phyloP scores from a whole-genome alignment of 2,888 invertebrate genomes.

The Microctonus hyperodae region DNA sequence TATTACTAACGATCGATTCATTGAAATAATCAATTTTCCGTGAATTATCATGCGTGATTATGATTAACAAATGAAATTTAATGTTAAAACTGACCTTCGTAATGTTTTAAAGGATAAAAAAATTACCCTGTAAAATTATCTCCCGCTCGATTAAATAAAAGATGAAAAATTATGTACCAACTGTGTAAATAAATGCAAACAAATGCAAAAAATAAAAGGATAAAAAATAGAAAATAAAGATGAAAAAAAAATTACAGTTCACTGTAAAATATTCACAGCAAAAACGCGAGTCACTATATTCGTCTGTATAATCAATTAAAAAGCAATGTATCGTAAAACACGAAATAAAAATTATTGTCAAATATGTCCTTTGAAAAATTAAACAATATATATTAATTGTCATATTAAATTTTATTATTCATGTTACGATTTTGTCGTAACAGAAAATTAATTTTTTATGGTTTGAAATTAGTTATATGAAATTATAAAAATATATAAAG shows the following conservation, averaged over 20 bases:
- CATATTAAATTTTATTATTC: too few relatives aligned
- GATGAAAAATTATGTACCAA: constrained; percentile 25
- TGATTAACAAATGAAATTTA: not conserved
- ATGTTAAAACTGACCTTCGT: not conserved
- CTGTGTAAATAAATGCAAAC: constrained; percentile 21
- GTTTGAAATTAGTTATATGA: too few relatives aligned
- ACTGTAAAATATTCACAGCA: constrained; percentile 47
- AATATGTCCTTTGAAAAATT: too few relatives aligned
- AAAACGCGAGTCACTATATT: constrained; percentile 47
- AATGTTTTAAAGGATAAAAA: too few relatives aligned
- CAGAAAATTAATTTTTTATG: too few relatives aligned
- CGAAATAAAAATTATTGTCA: constrained; percentile 50
- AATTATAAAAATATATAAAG: too few relatives aligned
- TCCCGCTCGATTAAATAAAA: not conserved
- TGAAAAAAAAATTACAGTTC: constrained; percentile 23
- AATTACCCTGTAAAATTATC: too few relatives aligned
- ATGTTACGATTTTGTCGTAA: too few relatives aligned
- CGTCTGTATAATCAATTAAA: constrained; percentile 62
- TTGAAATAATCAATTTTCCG: not conserved
- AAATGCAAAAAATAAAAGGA: too few relatives aligned
- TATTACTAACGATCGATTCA: not conserved
- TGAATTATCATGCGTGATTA: not conserved
- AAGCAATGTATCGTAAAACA: constrained; percentile 61
- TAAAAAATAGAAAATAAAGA: not conserved
- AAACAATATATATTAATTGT: not conserved